Conservation (phyloP, 2,113 vertebrate species). For the Tricholaema leucomelas region DNA sequence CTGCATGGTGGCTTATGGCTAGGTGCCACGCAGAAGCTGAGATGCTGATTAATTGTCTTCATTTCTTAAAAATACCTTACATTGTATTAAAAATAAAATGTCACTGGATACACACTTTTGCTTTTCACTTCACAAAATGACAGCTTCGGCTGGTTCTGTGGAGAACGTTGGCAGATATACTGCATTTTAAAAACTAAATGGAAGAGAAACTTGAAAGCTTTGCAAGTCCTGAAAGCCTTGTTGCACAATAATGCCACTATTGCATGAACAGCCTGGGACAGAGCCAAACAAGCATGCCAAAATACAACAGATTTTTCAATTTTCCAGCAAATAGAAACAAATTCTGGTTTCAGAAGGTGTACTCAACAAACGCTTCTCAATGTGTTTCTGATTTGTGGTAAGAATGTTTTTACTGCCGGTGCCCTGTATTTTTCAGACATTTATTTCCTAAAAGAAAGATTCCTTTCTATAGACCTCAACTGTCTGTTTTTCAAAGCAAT, state of each 20-base stretch:
- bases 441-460: slow-evolving; percentile 82
- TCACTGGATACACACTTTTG: slow-evolving; percentile 67
- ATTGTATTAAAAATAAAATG: slow-evolving; percentile 39
- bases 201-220: slow-evolving; percentile 15
- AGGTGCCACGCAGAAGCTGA: slow-evolving; percentile 73
- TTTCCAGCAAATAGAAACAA: slow-evolving; percentile 81
- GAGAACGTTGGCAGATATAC: slow-evolving; percentile 72
- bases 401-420: slow-evolving; percentile 88
- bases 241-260: slow-evolving; percentile 50
- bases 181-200: slow-evolving; percentile 70
- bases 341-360: slow-evolving; percentile 76
- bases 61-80: slow-evolving; percentile 65
- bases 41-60: slow-evolving; percentile 77
- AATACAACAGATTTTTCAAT: slow-evolving; percentile 81
- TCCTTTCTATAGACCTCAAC: slow-evolving; percentile 86
- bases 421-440: slow-evolving; percentile 80
- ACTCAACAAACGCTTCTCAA: slow-evolving; percentile 71
- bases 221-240: slow-evolving; percentile 30
- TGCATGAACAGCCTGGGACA: slow-evolving; percentile 62
- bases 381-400: slow-evolving; percentile 84
- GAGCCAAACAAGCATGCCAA: slow-evolving; percentile 77
- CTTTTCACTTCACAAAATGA: slow-evolving; percentile 73
- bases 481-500: slow-evolving; percentile 91
- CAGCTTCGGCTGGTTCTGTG: slow-evolving; percentile 74
- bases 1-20: slow-evolving; percentile 81